phyloP scores from a whole-genome alignment of 2,113 vertebrate species.

The Ploceus nigricollis region DNA sequence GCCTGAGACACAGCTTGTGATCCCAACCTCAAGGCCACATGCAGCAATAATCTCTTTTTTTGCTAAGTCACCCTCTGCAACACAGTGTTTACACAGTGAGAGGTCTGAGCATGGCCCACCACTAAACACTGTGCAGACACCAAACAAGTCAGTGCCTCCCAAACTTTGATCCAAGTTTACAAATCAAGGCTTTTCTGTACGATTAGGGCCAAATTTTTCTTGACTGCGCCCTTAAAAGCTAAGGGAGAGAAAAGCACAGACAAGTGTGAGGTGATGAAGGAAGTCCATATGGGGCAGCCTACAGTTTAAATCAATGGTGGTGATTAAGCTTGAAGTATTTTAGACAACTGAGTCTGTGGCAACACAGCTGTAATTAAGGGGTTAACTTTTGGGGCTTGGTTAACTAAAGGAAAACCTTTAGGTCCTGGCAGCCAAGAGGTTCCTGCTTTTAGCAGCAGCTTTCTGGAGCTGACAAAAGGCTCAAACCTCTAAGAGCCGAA shows the following conservation, averaged over 20 bases:
- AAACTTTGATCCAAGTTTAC: background rate
- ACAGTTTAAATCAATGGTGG: background rate
- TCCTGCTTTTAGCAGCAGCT: background rate
- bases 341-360: background rate
- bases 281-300: background rate
- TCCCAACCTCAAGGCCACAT: background rate
- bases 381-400: background rate
- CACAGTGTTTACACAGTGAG: rapidly evolving
- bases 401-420: background rate
- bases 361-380: background rate
- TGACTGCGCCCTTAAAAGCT: background rate
- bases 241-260: background rate
- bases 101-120: background rate
- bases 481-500: background rate
- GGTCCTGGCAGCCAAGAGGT: background rate
- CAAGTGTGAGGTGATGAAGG: background rate
- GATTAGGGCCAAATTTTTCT: background rate
- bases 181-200: background rate
- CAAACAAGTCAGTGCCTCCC: background rate
- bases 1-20: background rate
- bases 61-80: background rate
- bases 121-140: background rate
- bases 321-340: background rate
- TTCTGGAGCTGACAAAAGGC: background rate
- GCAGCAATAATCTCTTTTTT: background rate